Base-by-base conservation (phyloP, 2,888 invertebrate genomes). In the Coelinius sp. region DNA sequence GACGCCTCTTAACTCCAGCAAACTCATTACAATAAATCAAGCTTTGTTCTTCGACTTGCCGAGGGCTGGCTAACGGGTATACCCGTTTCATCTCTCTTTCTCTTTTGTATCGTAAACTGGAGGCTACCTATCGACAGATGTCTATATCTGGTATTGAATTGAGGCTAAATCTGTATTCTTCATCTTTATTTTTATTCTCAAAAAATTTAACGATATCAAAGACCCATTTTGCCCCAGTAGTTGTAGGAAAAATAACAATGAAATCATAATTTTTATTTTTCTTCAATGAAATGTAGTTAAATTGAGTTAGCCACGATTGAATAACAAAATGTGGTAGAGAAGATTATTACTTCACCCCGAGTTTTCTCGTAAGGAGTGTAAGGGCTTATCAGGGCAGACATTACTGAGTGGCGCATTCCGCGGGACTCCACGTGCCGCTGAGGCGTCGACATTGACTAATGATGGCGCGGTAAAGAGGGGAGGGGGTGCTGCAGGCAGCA, bases 11-110 rank as follows among this genome's bases (percentile, higher is more conserved):
- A 87, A 87, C 86, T 86, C 86, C 86, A 81, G 83, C 86, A 86
- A 88, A 87, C 88, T 88, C 88, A 87, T 87, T 87, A 87, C 87
- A 86, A 88, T 88, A 87, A 88, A 88, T 87, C 87, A 88, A 87
- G 87, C 87, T 88, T 87, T 87, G 86, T 87, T 87, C 87, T 85
- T 84, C 86, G 85, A 82, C 80, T 81, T 77, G 79, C 76, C 82
- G 74, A 80, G 83, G 83, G 81, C 79, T 77, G 78, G 82, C 81
- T 84, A 83, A 86, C 69, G 59, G 35, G 73, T 68, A 62, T 49
- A 59, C 68, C 56, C 73, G n/a, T 44, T 46, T 56, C 71, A 62
- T 63, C 68, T 22, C 41, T 52, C 41, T 68, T 35, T 68, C 24
- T 20, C 46, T 70, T 67, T 74, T 71, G 66, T 71, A 22, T 69